Evolutionary conservation across 1,140 invertebrate genomes (phyloP).

Genomic region (Cepaea nemoralis): DNA sequence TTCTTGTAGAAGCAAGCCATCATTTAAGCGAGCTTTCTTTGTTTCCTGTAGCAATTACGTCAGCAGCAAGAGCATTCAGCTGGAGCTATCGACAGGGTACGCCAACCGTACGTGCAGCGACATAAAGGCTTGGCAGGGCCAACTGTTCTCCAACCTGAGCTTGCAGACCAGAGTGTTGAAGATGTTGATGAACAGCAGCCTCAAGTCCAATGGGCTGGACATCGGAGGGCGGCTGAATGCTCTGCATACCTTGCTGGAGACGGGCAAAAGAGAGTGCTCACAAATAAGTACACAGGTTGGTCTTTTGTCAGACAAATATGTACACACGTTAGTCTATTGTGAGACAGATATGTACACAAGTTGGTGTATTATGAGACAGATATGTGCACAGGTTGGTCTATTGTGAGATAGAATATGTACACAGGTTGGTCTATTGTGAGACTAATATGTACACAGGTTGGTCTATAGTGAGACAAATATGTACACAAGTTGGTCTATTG

Average conservation of each 20-base stretch:
- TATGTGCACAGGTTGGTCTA: no score
- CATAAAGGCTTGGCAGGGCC: not conserved
- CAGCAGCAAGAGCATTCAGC: not conserved
- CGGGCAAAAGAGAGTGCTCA: conserved; percentile 29
- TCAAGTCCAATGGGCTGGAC: not conserved
- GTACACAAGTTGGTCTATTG: no score
- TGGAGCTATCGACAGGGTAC: conserved; percentile 6
- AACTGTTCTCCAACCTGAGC: conserved; percentile 2
- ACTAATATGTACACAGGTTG: no score
- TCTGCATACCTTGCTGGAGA: conserved; percentile 19
- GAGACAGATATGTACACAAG: no score
- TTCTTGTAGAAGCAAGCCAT: no score
- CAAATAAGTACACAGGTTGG: conserved; percentile 20
- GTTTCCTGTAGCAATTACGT: conserved; percentile 15
- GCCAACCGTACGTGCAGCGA: conserved; percentile 10
- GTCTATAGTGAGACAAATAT: no score
- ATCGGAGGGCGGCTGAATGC: conserved; percentile 13
- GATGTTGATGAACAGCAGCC: conserved; percentile 4
- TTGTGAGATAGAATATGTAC: no score
- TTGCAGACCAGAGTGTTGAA: conserved; percentile 15
- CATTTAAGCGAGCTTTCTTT: not conserved
- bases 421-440: no score
- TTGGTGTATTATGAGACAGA: no score
- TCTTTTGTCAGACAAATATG: no score
- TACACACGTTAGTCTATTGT: no score